Evolutionary conservation across 2,113 vertebrate genomes (phyloP), one percentile per base, ranked within the genome.

Genomic region (Peromyscus maniculatus): DNA sequence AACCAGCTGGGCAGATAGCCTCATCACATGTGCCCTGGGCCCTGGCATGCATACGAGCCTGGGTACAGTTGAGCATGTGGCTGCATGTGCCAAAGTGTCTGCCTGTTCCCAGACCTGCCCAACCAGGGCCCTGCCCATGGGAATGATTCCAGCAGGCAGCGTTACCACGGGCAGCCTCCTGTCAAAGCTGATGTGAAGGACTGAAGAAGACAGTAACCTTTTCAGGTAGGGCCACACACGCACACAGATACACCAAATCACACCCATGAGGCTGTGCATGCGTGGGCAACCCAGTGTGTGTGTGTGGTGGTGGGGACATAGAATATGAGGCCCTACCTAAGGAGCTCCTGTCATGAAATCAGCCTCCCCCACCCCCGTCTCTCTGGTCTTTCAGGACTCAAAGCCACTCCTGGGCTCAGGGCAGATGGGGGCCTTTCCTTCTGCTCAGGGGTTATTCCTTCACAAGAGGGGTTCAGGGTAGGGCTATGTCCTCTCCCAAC

Each of bases 1-100:
- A 93, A 93, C 90, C 43, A 94, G 96, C 92, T 43, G 71, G 80
- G 89, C 94, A 96, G 92, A 67, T 21, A 16, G 39, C 39, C 79
- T 28, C 1, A 10, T 91, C 77, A 95, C 17, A 90, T 57, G 72
- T 0, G 49, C 79, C 83, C 39, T 43, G n/a, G 55, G 91, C 64
- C 39, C 72, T 75, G 72, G 67, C 91, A 92, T 9, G 88, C 43
- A 36, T 36, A 4, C 39, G 52, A 62, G 75, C 90, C 90, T 33
- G 17, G 74, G 91, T 77, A 52, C 88, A 36, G 71, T 10, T 22
- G 59, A 84, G 83, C 75, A 46, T 55, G 77, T 43, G 43, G 59
- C 79, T 66, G 77, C 78, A 28, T 36, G 77, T 89, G 78, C 88
- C 93, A 87, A 86, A 75, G 78, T 87, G 90, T 31, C 16, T 59